Conservation (phyloP, 1,140 invertebrate genomes). For the Condylostylus longicornis region DNA sequence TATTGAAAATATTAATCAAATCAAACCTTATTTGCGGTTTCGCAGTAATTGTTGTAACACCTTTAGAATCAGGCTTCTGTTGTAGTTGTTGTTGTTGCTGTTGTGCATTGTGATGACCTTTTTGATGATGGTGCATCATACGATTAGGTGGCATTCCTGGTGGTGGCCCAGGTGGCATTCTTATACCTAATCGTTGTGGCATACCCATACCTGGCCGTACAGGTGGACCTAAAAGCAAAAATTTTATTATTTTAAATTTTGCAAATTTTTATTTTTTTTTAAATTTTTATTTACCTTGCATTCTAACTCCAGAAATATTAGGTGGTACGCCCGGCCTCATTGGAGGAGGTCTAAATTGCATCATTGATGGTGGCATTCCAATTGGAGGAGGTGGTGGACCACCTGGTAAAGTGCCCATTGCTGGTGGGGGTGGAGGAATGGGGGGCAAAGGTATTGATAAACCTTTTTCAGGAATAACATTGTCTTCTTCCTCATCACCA, state of each 20-base stretch:
- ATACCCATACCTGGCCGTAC: constrained; percentile 40
- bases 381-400: constrained; percentile 19
- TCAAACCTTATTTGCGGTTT: constrained; percentile 73
- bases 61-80: constrained; percentile 34
- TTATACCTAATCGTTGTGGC: constrained; percentile 29
- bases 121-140: constrained; percentile 26
- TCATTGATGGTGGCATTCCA: constrained; percentile 21
- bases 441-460: constrained; percentile 15
- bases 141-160: constrained; percentile 41
- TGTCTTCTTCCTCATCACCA: constrained; percentile 15
- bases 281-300: too few relatives aligned
- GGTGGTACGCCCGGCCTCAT: constrained; percentile 33
- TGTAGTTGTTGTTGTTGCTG: constrained; percentile 23
- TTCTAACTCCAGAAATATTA: constrained; percentile 8
- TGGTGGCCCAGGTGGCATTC: constrained; percentile 49
- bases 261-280: too few relatives aligned
- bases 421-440: background rate
- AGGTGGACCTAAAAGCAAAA: constrained; percentile 46
- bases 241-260: too few relatives aligned
- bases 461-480: constrained; percentile 7
- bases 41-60: constrained; percentile 65
- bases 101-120: constrained; percentile 12
- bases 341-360: constrained; percentile 47
- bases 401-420: constrained; percentile 4
- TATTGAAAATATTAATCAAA: background rate